Evolutionary conservation across 2,113 vertebrate species (phyloP), one percentile per base, ranked within the genome.

Genomic region (Kobus ellipsiprymnus): DNA sequence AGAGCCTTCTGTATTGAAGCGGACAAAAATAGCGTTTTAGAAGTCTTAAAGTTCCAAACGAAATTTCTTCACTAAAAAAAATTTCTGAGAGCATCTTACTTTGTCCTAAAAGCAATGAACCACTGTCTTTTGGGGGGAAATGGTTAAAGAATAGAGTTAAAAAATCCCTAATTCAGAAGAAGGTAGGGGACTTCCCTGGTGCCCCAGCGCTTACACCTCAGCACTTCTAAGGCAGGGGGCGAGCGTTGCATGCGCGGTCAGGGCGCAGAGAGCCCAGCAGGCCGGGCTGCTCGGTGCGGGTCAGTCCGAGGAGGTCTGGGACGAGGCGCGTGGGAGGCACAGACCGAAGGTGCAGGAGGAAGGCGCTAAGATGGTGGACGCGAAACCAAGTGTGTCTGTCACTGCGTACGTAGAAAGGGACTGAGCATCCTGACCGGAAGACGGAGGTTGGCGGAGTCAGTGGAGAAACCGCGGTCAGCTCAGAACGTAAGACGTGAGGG

Each of bases 141-240:
- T 71, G 17, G 29, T 89, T 81, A 54, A 91, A 93, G 96, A 86
- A 15, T 74, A 60, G 89, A 67, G 50, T 67, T 74, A n/a, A 85
- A 92, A 50, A 74, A 23, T 33, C 27, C 27, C 29, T 50, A 27
- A 64, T 86, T 25, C 50, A 40, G 46, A 88, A 82, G 46, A 57
- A 44, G 9, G 71, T 29, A 81, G 54, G 29, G 50, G 13, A 48
- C 14, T 30, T 48, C 27, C 44, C 3, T 44, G 71, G 71, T 4
- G n/a, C 2, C n/a, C 64, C 19, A 67, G 62, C 19, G n/a, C 5
- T 40, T 23, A 23, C 10, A 40, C n/a, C n/a, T 71, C n/a, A 23
- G n/a, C 71, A 6, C 36, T 14, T 40, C 3, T 7, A 27, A 25
- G 71, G 71, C 27, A 74, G 3, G 40, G 12, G 27, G 14, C 3